phyloP scores from a whole-genome alignment of 2,113 vertebrate species.

The Rana temporaria region DNA sequence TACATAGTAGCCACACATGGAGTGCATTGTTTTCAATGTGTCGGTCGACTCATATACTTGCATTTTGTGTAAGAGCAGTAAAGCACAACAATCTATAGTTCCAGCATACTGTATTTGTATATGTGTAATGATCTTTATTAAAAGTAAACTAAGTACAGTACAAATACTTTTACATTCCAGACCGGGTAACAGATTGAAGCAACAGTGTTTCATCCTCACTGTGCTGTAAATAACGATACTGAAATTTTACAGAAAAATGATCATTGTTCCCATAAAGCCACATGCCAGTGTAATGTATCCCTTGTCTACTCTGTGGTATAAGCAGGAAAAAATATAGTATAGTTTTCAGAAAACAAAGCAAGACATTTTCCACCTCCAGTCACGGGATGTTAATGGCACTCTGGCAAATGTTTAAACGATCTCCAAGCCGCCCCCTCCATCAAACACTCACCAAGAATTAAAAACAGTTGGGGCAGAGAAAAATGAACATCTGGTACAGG shows the following conservation, averaged over 20 bases:
- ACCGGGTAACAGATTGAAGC: background rate
- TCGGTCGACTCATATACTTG: no score
- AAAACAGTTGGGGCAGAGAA: slow-evolving; percentile 73
- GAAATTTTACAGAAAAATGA: slow-evolving; percentile 61
- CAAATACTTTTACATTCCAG: background rate
- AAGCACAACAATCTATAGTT: no score
- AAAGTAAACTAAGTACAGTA: no score
- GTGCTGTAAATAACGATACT: no score
- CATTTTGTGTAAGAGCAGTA: no score
- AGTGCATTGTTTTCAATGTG: no score
- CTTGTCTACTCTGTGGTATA: slow-evolving; percentile 60
- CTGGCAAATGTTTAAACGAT: slow-evolving; percentile 79
- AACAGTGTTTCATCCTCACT: background rate
- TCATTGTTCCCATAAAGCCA: slow-evolving; percentile 68
- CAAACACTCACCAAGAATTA: slow-evolving; percentile 72
- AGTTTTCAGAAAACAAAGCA: slow-evolving; percentile 67
- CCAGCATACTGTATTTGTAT: no score
- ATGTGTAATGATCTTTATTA: no score
- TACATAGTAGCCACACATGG: no score
- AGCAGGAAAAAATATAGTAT: slow-evolving; percentile 64
- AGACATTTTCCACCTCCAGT: slow-evolving; percentile 74
- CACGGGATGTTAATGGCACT: slow-evolving; percentile 73
- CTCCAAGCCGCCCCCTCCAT: slow-evolving; percentile 57
- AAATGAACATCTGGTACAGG: slow-evolving; percentile 75
- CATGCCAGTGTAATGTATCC: slow-evolving; percentile 67